Conservation (phyloP, 2,888 invertebrate genomes). For the Papilio demoleus region DNA sequence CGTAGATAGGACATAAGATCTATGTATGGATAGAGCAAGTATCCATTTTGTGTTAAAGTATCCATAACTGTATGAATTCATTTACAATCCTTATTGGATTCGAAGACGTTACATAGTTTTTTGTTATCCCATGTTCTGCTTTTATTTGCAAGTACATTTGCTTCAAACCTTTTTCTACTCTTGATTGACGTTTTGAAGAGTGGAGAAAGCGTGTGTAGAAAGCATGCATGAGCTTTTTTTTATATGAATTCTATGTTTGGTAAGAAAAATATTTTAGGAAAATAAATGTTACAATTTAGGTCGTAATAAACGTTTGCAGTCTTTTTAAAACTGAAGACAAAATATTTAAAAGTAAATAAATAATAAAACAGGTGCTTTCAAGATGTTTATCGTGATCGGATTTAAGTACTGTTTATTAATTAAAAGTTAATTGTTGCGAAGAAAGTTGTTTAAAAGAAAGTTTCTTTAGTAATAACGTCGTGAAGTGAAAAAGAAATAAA, state of each 20-base stretch:
- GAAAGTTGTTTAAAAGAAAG: slow-evolving; percentile 20
- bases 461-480: neutral
- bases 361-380: slow-evolving; percentile 5
- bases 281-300: neutral
- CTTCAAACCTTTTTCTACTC: slow-evolving; percentile 35
- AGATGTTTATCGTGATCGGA: slow-evolving; percentile 7
- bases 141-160: slow-evolving; percentile 20
- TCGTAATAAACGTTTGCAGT: neutral
- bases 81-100: slow-evolving; percentile 7
- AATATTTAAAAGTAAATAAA: neutral
- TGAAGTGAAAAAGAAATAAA: slow-evolving; percentile 13
- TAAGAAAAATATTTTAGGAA: neutral
- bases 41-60: slow-evolving; percentile 18
- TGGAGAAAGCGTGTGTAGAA: slow-evolving; percentile 31
- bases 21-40: neutral
- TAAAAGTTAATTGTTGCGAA: slow-evolving; percentile 9
- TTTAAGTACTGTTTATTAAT: slow-evolving; percentile 12
- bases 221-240: slow-evolving; percentile 3
- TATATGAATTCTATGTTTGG: neutral
- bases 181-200: slow-evolving; percentile 32
- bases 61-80: slow-evolving; percentile 18
- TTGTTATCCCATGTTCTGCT: slow-evolving; percentile 22
- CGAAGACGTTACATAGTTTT: neutral
- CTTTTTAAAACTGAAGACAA: neutral
- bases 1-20: neutral